Base-by-base conservation (phyloP, 2,888 invertebrate genomes). In the Eutolmus rufibarbis region DNA sequence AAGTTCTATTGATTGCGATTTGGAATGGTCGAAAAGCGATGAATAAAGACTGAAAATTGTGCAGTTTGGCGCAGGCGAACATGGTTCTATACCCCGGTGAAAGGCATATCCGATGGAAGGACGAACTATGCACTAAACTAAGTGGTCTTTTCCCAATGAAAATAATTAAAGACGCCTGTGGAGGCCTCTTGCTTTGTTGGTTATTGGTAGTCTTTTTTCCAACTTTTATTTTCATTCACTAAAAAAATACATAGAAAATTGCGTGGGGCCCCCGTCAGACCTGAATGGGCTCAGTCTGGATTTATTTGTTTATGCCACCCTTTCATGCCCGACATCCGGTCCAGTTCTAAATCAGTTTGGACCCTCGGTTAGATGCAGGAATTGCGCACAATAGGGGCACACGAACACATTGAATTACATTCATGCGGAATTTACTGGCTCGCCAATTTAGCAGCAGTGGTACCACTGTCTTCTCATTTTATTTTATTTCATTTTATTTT, bases 221-320 rank as follows among this genome's bases (percentile, higher is more conserved):
- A 34, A 28, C 34, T 46, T 81, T 51, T 51, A 81, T 51, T 81
- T 51, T 31, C 43, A 51, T 23, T 81, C 46, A 81, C 77, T 77
- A 77, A 77, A 77, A n/a, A 77, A 77, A 77, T n/a, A 40, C 37
- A 37, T 37, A 19, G 37, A 37, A 77, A 77, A 77, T n/a, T 77
- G 81, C 56, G 81, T 81, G 81, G 56, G 51, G 81, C 31, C 57
- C 31, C 56, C 31, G 79, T 34, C 56, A 23, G 56, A 81, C 51
- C 31, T 81, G 81, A 81, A 81, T 81, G 56, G 81, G 46, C 79
- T 46, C 46, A 56, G 40, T 37, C 74, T 40, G 84, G 43, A 66
- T 34, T 84, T 84, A 74, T 84, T 84, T 84, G 84, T 82, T 84
- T 84, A 84, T 74, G 84, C 74, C 84, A 84, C 84, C 84, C 74